Conservation (phyloP, 2,888 invertebrate genomes). For the Micoletzkya japonica region DNA sequence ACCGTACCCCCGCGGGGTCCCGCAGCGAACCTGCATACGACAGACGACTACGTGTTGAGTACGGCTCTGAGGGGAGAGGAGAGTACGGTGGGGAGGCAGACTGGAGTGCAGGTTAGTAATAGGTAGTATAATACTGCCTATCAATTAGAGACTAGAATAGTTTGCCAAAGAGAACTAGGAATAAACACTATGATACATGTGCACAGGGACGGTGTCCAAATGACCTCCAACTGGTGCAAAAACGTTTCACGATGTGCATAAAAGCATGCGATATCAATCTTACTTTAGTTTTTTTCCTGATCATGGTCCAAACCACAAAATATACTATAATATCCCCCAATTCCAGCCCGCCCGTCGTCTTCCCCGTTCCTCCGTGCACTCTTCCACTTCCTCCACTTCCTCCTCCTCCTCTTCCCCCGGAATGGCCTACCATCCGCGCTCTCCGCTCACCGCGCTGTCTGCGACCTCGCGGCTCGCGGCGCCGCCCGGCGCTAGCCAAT, state of each 20-base stretch:
- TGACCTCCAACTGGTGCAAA: too few relatives aligned
- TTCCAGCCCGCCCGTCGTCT: slow-evolving; percentile 18
- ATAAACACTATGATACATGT: too few relatives aligned
- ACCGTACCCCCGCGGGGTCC: too few relatives aligned
- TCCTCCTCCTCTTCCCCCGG: slow-evolving; percentile 7
- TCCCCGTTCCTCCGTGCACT: slow-evolving; percentile 11
- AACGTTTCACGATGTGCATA: too few relatives aligned
- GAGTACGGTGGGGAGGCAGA: slow-evolving; percentile 7
- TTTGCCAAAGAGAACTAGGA: not conserved
- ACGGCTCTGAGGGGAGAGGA: slow-evolving; percentile 40
- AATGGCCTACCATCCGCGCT: slow-evolving; percentile 24
- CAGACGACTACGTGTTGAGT: slow-evolving; percentile 56
- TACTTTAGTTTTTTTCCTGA: too few relatives aligned
- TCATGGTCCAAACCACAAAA: too few relatives aligned
- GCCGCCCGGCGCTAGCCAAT: too few relatives aligned
- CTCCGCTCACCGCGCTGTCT: not conserved
- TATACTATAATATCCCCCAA: not conserved
- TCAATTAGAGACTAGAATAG: too few relatives aligned
- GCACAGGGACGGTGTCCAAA: too few relatives aligned
- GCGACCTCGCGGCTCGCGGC: too few relatives aligned
- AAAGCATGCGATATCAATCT: too few relatives aligned
- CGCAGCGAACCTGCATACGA: slow-evolving; percentile 48
- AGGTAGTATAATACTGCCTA: too few relatives aligned
- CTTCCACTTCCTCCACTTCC: slow-evolving; percentile 1
- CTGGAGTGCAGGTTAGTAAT: slow-evolving; percentile 26